Evolutionary conservation across 2,797 vertebrate genomes (phyloP).

Genomic region (Rhynchotus rufescens): DNA sequence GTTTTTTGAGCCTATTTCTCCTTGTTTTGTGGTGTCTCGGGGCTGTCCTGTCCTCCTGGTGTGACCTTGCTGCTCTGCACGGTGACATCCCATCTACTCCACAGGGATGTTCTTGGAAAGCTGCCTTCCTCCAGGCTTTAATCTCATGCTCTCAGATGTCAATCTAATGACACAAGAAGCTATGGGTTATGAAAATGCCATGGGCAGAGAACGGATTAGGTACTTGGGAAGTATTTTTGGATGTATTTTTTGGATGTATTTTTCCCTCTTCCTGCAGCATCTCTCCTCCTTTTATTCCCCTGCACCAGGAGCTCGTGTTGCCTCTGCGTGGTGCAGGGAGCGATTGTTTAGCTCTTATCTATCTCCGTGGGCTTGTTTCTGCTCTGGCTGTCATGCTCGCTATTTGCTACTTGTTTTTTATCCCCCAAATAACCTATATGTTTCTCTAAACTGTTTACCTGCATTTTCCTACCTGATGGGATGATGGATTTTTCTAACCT

Average conservation of each 20-base stretch:
- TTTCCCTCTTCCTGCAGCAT: background rate
- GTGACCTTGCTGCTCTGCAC: rapidly evolving
- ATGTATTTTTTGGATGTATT: background rate
- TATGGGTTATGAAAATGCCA: rapidly evolving
- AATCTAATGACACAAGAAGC: rapidly evolving
- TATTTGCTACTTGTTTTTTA: background rate
- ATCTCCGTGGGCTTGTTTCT: background rate
- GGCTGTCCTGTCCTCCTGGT: background rate
- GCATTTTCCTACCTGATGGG: background rate
- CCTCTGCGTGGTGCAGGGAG: background rate
- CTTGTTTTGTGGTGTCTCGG: background rate
- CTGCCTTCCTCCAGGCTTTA: background rate
- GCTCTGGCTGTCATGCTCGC: background rate
- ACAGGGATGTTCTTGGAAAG: background rate
- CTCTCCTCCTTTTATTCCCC: background rate
- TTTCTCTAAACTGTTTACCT: background rate
- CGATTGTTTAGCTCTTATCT: rapidly evolving
- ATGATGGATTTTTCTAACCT: background rate
- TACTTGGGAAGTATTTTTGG: background rate
- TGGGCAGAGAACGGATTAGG: background rate
- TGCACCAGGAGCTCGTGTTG: background rate
- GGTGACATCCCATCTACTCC: rapidly evolving
- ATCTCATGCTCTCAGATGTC: background rate
- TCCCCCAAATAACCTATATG: no score
- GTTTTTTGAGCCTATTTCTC: background rate